Percentiles rank a stretch among this genome's conserved stretches.
phyloP scores from a whole-genome alignment of 2,113 vertebrate genomes.

The Onychorhynchus coronatus region DNA sequence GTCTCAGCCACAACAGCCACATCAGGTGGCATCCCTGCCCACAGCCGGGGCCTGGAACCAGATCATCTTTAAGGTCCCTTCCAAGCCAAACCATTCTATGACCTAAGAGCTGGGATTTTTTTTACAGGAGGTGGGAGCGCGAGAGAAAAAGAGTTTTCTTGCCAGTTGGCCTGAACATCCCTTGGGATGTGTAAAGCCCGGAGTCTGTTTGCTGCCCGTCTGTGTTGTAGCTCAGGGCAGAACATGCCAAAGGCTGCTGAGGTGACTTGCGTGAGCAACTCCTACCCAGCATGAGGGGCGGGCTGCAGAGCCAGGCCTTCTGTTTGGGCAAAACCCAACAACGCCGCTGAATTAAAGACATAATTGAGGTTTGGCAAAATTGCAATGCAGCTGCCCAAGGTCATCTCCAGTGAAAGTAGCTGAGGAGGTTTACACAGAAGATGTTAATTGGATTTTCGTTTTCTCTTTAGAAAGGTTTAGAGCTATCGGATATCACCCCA shows the following conservation, averaged over 20 bases:
- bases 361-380: slow-evolving; percentile 36
- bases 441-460: slow-evolving; percentile 57
- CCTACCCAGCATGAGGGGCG: neutral
- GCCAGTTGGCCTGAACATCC: neutral
- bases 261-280: neutral
- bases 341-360: neutral
- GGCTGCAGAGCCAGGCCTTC: neutral
- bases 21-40: neutral
- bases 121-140: neutral
- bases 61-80: no score
- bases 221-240: rapidly evolving
- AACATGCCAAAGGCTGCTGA: neutral
- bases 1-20: no score
- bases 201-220: neutral
- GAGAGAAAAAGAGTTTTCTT: neutral
- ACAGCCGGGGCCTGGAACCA: rapidly evolving
- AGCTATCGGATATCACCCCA: slow-evolving; percentile 38
- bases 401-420: slow-evolving; percentile 30
- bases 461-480: slow-evolving; percentile 18
- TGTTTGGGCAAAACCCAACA: slow-evolving; percentile 18
- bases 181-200: rapidly evolving
- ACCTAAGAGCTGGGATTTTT: neutral
- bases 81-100: neutral
- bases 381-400: slow-evolving; percentile 47
- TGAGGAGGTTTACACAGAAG: slow-evolving; percentile 19